Percentiles rank a stretch among this genome's conserved stretches.
Conservation (phyloP, 2,113 vertebrate species). For the Saguinus midas region DNA sequence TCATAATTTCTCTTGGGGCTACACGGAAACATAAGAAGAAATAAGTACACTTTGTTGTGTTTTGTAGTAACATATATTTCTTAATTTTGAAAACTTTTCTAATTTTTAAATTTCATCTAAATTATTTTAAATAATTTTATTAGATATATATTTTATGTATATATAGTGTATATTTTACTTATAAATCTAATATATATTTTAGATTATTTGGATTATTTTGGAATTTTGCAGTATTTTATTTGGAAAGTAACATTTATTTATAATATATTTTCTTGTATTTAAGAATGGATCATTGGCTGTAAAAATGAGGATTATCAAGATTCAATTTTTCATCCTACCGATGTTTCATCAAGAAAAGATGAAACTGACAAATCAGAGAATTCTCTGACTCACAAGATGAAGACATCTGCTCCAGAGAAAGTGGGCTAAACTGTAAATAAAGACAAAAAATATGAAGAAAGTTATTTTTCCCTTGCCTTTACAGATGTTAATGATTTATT, state of each 20-base stretch:
- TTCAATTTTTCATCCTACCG: not conserved
- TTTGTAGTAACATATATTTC: not conserved
- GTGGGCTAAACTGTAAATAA: not conserved
- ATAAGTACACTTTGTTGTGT: not conserved
- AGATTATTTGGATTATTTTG: not conserved
- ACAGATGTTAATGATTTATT: not conserved
- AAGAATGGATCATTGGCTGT: not conserved
- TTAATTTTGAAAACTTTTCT: not conserved
- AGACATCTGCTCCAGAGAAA: not conserved
- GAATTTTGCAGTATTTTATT: conserved; percentile 17
- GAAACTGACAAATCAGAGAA: not conserved
- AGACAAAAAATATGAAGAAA: not conserved
- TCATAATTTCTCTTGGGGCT: not conserved
- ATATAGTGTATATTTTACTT: not conserved
- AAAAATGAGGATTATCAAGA: not conserved
- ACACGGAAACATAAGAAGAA: not conserved
- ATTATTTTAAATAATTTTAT: not conserved
- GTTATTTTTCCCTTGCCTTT: not conserved
- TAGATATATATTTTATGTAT: not conserved
- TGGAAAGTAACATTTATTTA: conserved; percentile 9
- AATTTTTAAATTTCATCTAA: not conserved
- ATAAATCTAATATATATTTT: not conserved
- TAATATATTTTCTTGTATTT: conserved; percentile 3
- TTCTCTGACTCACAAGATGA: not conserved
- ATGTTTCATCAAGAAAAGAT: not conserved